Conservation (phyloP, 2,888 invertebrate species). For the Gari tellinella region DNA sequence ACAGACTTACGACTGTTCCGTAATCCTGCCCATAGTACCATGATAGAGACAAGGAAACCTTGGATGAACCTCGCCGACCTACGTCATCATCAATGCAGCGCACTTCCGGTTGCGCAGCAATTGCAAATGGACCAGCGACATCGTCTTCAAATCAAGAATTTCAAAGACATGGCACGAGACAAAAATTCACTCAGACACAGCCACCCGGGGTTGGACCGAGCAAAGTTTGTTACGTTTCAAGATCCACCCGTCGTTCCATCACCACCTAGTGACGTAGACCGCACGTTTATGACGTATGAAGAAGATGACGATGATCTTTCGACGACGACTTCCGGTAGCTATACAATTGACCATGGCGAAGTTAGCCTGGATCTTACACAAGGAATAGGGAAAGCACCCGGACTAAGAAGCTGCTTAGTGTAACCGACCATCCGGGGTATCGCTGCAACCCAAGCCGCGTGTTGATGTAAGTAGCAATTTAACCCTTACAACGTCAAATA, state of each 20-base stretch:
- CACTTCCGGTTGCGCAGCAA: conserved; percentile 48
- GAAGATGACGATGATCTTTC: conserved; percentile 66
- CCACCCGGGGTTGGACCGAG: conserved; percentile 34
- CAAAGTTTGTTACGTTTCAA: conserved; percentile 35
- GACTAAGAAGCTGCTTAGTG: conserved; percentile 51
- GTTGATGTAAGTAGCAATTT: background rate
- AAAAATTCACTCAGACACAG: conserved; percentile 28
- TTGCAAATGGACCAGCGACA: conserved; percentile 45
- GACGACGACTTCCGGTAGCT: conserved; percentile 71
- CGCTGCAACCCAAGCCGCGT: background rate
- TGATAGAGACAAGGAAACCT: conserved; percentile 26
- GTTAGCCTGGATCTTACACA: conserved; percentile 49
- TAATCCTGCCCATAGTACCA: conserved; percentile 43
- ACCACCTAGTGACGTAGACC: conserved; percentile 49
- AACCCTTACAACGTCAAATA: no score
- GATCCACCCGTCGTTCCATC: conserved; percentile 38
- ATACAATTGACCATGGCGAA: conserved; percentile 66
- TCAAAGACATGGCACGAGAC: conserved; percentile 11
- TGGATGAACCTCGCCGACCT: conserved; percentile 60
- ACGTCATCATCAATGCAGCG: conserved; percentile 35
- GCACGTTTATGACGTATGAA: conserved; percentile 59
- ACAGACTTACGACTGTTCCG: conserved; percentile 34
- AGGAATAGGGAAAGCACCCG: conserved; percentile 23
- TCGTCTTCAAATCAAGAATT: conserved; percentile 46
- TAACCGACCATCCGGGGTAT: conserved; percentile 1